Base-by-base conservation (phyloP, 2,113 vertebrate species). In the Cyanoramphus novaezelandiae region DNA sequence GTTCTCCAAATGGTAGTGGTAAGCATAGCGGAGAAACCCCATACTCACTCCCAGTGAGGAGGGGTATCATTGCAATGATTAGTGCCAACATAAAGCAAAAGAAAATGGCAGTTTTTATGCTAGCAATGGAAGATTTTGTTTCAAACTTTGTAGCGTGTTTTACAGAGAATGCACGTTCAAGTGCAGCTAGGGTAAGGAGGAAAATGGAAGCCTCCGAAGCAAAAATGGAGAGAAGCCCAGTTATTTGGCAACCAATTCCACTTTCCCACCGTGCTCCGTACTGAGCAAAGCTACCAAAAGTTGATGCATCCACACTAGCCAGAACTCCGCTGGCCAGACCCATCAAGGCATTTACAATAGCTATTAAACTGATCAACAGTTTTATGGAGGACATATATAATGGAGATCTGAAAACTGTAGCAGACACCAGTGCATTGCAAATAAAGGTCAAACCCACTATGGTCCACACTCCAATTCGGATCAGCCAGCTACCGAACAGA, bases 401-500 rank as follows among this genome's bases (percentile, higher is more conserved):
- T 0, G 98, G 96, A 62, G 98, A 98, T 57, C 98, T 95, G 98
- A 99, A 99, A 92, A 99, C 92, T 0, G 98, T 98, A 14, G 97
- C 97, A 67, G 98, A 96, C 57, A 99, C 99, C 86, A 99, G 88
- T 20, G 97, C 96, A 46, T 99, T 99, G 92, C 99, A 98, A 80
- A 98, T 85, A 41, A 99, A 97, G 18, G 99, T 98, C 95, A 99
- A 71, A 37, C 90, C 95, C 4, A 99, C 98, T 15, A 99, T 98
- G 82, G 98, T 98, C 99, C 99, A 99, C 71, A 99, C 99, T 23
- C 99, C 99, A 4, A 98, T 98, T 60, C 99, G 97, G 97, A 99
- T 98, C 92, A 99, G 97, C 99, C 99, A 99, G 97, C 99, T 99
- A 55, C 99, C 98, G 41, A 99, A 99, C 39, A 99, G 98, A 70